phyloP scores from a whole-genome alignment of 1,140 invertebrate genomes.

The Scaptomyza graminum region DNA sequence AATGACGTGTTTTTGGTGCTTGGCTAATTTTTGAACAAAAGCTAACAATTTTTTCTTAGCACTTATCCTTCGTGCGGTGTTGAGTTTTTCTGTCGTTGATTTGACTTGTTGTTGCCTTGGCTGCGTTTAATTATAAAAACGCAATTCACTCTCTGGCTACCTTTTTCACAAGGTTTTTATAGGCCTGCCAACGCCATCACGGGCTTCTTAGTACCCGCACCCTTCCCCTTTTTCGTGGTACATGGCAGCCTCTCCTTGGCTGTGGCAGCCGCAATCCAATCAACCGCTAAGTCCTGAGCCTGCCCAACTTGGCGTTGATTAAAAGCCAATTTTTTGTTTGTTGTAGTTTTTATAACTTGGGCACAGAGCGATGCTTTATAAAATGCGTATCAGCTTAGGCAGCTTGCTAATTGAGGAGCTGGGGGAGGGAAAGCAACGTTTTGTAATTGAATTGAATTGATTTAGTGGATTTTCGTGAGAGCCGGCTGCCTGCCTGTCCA shows the following conservation, averaged over 20 bases:
- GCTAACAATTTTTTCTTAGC: constrained; percentile 12
- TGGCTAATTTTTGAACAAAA: constrained; percentile 55
- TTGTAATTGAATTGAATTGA: constrained; percentile 80
- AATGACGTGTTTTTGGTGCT: constrained; percentile 49
- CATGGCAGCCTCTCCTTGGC: neutral
- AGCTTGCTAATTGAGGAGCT: constrained; percentile 49
- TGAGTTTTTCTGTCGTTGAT: constrained; percentile 34
- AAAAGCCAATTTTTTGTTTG: constrained; percentile 59
- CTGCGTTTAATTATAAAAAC: constrained; percentile 65
- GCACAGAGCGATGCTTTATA: constrained; percentile 47
- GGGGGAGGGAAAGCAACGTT: constrained; percentile 18
- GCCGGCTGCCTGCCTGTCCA: constrained; percentile 12
- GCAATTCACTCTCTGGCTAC: constrained; percentile 24
- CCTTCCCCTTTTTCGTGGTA: neutral
- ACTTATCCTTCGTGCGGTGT: constrained; percentile 27
- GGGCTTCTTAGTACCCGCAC: constrained; percentile 1
- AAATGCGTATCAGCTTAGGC: constrained; percentile 49
- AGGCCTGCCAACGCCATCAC: constrained; percentile 3
- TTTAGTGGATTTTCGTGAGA: constrained; percentile 63
- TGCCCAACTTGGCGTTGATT: constrained; percentile 48
- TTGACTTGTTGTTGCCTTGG: constrained; percentile 61
- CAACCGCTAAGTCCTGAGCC: constrained; percentile 64
- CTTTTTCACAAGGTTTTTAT: constrained; percentile 6
- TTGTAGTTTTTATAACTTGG: constrained; percentile 2
- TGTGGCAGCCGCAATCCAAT: constrained; percentile 61